A percentile compares a stretch with the other conserved stretches of the same genome.
Evolutionary conservation across 35 echinoderm and acorn worm species (phyloP).

Genomic region (Amphiura filiformis): DNA sequence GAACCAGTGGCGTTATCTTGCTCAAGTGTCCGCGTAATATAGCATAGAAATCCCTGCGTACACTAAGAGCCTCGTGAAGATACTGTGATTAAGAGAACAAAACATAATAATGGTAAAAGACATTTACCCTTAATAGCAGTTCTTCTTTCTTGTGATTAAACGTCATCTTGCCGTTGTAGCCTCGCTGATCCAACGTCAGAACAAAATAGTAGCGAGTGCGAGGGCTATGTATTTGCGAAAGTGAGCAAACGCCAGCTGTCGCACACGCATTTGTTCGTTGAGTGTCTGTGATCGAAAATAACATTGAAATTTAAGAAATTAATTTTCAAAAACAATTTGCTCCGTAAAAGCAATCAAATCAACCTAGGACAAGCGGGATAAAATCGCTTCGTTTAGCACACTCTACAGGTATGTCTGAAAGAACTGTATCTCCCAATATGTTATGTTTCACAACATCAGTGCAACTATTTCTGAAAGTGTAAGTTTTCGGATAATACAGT

Average conservation of each 20-base stretch:
- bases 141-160: conserved; percentile 76
- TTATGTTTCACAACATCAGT: too few relatives aligned
- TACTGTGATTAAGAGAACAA: not conserved
- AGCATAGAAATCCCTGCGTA: not conserved
- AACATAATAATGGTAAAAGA: not conserved
- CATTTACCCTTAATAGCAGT: conserved; percentile 73
- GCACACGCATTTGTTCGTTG: conserved; percentile 51
- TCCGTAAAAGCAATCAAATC: too few relatives aligned
- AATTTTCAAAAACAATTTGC: not conserved
- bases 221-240: conserved; percentile 77
- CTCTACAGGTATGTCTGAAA: too few relatives aligned
- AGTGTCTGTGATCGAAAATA: conserved; percentile 64
- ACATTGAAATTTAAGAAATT: not conserved
- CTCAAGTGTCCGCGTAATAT: not conserved
- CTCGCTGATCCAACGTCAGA: conserved; percentile 78
- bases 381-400: too few relatives aligned
- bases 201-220: conserved; percentile 88
- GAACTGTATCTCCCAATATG: too few relatives aligned
- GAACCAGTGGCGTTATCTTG: not conserved
- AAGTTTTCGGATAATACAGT: too few relatives aligned
- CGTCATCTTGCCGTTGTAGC: conserved; percentile 87
- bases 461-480: too few relatives aligned
- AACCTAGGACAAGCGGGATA: not conserved
- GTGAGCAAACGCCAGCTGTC: conserved; percentile 45
- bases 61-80: not conserved